Base-by-base conservation (phyloP, 2,888 invertebrate genomes). In the Therioaphis trifolii region DNA sequence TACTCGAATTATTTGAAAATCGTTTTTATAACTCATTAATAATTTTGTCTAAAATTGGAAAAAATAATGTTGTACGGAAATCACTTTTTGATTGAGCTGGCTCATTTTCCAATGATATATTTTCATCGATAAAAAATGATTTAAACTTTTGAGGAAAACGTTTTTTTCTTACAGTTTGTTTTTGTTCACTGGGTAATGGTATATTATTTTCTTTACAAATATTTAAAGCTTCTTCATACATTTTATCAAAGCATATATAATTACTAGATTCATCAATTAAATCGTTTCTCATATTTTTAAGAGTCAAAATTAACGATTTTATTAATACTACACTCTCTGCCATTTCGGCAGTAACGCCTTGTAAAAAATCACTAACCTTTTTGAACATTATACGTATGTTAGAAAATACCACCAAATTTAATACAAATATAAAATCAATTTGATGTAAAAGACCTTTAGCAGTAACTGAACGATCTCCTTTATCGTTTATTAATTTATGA, bases 71-170 rank as follows among this genome's bases (percentile, higher is more conserved):
- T 55, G 18, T 43, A 27, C 61, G 61, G 61, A 43, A 61, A n/a
- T n/a, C n/a, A 76, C 43, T 61, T 61, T 61, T 61, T 61, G 40
- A 40, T 46, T 61, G 40, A 43, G 24, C 18, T 76, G n/a, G n/a
- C n/a, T n/a, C n/a, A n/a, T n/a, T n/a, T n/a, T n/a, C n/a, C n/a
- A n/a, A n/a, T n/a, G n/a, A 75, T 55, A 58, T 58, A 18, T 75
- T 55, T 58, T 75, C 58, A 75, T 75, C 52, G n/a, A 74, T 52
- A 35, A 75, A 58, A 75, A 58, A 75, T 75, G 15, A 75, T 75
- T 75, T 40, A 58, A 21, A 58, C 58, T 58, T 75, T 58, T 58
- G 75, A 58, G 75, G 58, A 75, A 75, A 1, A 21, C 40, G 55
- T 4, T 58, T 75, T 75, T 55, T 75, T 75, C 43, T 75, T 27